A percentile compares a stretch with the other conserved stretches of the same genome.
Evolutionary conservation across 37 sponge, comb jelly and placozoan species (phyloP).

Genomic region (Haliclona indistincta): DNA sequence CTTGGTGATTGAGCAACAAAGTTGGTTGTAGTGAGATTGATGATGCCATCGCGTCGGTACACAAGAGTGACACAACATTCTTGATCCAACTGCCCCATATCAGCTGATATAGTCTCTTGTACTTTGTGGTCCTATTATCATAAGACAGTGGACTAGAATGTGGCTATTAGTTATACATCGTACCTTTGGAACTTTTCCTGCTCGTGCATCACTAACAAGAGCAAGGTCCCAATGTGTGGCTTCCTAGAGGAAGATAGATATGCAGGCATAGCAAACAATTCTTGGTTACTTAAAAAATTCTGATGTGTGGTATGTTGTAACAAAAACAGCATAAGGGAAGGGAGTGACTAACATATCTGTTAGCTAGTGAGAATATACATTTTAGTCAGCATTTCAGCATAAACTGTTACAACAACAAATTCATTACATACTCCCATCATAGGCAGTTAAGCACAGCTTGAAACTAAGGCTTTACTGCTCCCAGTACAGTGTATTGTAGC

Average conservation of each 20-base stretch:
- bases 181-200: slow-evolving; percentile 1
- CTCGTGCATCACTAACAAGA: slow-evolving; percentile 1
- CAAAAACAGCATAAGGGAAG: too few species aligned
- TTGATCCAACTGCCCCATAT: neutral
- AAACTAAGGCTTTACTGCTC: too few species aligned
- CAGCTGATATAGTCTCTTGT: neutral
- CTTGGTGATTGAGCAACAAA: slow-evolving; percentile 22
- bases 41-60: slow-evolving; percentile 55
- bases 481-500: too few species aligned
- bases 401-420: too few species aligned
- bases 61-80: slow-evolving; percentile 36
- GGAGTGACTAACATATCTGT: too few species aligned
- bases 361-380: too few species aligned
- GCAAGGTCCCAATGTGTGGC: neutral
- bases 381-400: too few species aligned
- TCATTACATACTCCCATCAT: too few species aligned
- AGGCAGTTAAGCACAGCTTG: too few species aligned
- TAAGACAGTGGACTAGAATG: neutral
- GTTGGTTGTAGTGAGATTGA: slow-evolving; percentile 37
- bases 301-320: too few species aligned
- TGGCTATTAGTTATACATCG: neutral
- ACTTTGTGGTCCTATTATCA: slow-evolving; percentile 5
- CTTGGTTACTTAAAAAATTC: too few species aligned
- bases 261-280: slow-evolving; percentile 5
- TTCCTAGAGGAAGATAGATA: neutral